Evolutionary conservation across 2,888 invertebrate species (phyloP).

Genomic region (Eristalis intricaria): DNA sequence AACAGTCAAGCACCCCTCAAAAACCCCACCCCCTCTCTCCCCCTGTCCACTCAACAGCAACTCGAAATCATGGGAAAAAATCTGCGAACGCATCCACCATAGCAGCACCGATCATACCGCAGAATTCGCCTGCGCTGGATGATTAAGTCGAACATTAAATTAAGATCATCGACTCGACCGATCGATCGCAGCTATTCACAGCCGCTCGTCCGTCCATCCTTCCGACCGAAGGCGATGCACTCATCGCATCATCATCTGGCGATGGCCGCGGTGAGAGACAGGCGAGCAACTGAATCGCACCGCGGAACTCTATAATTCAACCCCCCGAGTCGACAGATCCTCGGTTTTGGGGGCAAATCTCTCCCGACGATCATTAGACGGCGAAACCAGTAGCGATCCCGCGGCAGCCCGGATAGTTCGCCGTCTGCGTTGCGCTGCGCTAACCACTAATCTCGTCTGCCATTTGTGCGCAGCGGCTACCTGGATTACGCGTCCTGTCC

Average conservation of each 20-base stretch:
- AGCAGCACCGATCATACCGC: slow-evolving; percentile 4
- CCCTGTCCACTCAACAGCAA: background rate
- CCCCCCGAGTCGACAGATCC: slow-evolving; percentile 17
- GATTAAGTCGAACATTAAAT: slow-evolving; percentile 71
- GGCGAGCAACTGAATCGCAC: slow-evolving; percentile 64
- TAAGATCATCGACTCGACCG: slow-evolving; percentile 69
- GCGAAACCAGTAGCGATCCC: slow-evolving; percentile 66
- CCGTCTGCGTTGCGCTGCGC: slow-evolving; percentile 20
- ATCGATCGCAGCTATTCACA: slow-evolving; percentile 34
- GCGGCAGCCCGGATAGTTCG: slow-evolving; percentile 36
- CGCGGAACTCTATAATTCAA: slow-evolving; percentile 66
- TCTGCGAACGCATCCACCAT: slow-evolving; percentile 28
- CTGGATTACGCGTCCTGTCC: slow-evolving; percentile 68
- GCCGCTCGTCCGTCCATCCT: slow-evolving; percentile 41
- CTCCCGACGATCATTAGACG: slow-evolving; percentile 60
- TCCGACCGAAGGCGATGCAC: slow-evolving; percentile 52
- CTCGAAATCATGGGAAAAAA: slow-evolving; percentile 59
- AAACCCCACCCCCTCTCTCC: background rate
- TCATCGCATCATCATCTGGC: slow-evolving; percentile 58
- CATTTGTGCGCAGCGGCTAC: slow-evolving; percentile 35
- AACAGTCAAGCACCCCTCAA: background rate
- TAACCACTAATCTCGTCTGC: slow-evolving; percentile 64
- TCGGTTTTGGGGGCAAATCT: slow-evolving; percentile 55
- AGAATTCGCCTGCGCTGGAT: slow-evolving; percentile 55
- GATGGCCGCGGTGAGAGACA: background rate